Base-by-base conservation (phyloP, 2,797 vertebrate species). In the Allobates femoralis region DNA sequence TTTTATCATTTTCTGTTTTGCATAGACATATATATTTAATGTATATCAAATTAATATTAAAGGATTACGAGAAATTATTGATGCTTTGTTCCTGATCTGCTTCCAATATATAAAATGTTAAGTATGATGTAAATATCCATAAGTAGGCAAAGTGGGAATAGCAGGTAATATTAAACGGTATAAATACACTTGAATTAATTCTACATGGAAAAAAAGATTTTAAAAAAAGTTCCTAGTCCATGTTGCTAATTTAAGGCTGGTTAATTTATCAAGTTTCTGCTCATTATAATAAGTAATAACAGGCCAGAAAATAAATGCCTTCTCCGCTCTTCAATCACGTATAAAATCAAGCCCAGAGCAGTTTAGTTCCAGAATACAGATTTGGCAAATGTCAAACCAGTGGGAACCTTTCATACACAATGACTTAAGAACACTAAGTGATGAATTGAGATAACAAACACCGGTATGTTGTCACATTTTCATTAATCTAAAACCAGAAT, bases 231-330 rank as follows among this genome's bases (percentile, higher is more conserved):
- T 69, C 14, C 1, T 16, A 76, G 16, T 46, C 79, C n/a, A 66
- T 86, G 62, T 81, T 92, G 66, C 12, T 88, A 89, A 85, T 87
- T 92, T 91, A 21, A 7, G 32, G 15, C 75, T 84, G 84, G 79
- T 92, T 92, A 90, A 91, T 92, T 85, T 91, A 91, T 91, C 90
- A 90, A 60, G 90, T 91, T 92, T 89, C 88, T 90, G 71, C 50
- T 91, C 77, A 84, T 91, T 92, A 91, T 90, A 90, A 91, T 90
- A 90, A 92, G 88, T 86, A 90, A 91, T 89, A 66, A 89, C 77
- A 87, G 86, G 83, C 37, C 83, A 89, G 74, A 87, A 90, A 91
- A 89, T 81, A 80, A 91, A 90, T 88, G 78, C 55, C 62, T 90
- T 62, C 88, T 90, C 85, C 83, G 89, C 87, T 91, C 91, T 90